Evolutionary conservation across 2,888 invertebrate species (phyloP), one percentile per base, ranked within the genome.

Genomic region (Agelastica alni): DNA sequence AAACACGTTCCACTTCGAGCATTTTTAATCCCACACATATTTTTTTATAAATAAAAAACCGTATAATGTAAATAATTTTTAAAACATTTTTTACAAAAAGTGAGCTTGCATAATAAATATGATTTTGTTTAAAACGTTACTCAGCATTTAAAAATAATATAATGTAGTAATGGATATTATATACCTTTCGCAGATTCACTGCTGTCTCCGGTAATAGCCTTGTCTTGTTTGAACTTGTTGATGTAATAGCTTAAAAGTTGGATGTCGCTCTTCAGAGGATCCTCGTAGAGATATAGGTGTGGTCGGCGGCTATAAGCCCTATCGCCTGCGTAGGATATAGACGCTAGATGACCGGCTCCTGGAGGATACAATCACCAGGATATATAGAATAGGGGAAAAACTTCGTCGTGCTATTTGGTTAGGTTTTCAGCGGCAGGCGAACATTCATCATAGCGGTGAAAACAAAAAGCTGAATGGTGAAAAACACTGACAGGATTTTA

Each of bases 191-290:
- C 22, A 2, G 58, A n/a, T 28, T 55, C 58, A 7, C 31, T 51
- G 13, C 28, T 28, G n/a, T n/a, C n/a, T 10, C 51, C 54, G 7
- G 52, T 36, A 4, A 59, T 46, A 77, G 82, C 81, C 79, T 83
- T 84, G 47, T 76, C 75, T 53, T 74, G 69, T 51, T 72, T 73
- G 67, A 77, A 76, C 64, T 89, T 88, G 81, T 88, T 88, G 79
- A 88, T 86, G 83, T 93, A 93, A 82, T 87, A 91, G 75, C 92
- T 92, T 74, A 92, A 83, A 71, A 91, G 85, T 75, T 89, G 89
- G 77, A 93, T 90, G 80, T 92, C 92, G 78, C 85, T 89, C 77
- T 86, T 86, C 76, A 92, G 85, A 78, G 88, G 89, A 62, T 82
- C 80, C 70, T 90, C 87, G 69, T 81, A 81, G 43, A 73, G 66